Conservation (phyloP, 1,140 invertebrate genomes). For the Eriosoma lanigerum region DNA sequence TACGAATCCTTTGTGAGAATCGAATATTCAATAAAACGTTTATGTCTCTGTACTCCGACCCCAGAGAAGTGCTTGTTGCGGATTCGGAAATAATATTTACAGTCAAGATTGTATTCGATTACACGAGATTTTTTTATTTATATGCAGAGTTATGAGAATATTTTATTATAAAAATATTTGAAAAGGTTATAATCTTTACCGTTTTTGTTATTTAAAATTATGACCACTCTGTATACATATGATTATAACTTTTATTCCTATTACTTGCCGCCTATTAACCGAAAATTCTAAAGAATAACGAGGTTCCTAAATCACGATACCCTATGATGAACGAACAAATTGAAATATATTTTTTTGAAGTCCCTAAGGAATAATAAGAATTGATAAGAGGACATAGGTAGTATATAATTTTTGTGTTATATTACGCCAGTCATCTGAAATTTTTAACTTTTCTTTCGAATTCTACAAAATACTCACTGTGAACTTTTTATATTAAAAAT, state of each 20-base stretch:
- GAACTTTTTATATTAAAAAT: too few species aligned
- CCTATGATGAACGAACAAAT: neutral
- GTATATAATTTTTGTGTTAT: neutral
- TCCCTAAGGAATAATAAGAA: too few species aligned
- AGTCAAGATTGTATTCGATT: constrained; percentile 33
- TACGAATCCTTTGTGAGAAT: constrained; percentile 7
- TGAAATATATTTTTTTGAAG: neutral
- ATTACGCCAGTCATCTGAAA: neutral
- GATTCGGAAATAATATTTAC: constrained; percentile 41
- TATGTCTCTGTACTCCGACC: neutral
- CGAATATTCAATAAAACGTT: constrained; percentile 21
- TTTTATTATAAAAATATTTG: too few species aligned
- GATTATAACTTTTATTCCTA: neutral
- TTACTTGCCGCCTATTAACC: neutral
- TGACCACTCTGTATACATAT: neutral
- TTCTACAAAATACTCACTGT: too few species aligned
- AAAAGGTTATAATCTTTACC: too few species aligned
- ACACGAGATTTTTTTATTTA: neutral
- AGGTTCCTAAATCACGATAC: neutral
- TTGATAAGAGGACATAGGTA: neutral
- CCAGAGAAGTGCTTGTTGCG: neutral
- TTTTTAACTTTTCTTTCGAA: neutral
- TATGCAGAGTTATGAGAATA: too few species aligned
- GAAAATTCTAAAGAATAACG: neutral
- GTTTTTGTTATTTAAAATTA: too few species aligned